Evolutionary conservation across 2,113 vertebrate genomes (phyloP).

Genomic region (Perca fluviatilis): DNA sequence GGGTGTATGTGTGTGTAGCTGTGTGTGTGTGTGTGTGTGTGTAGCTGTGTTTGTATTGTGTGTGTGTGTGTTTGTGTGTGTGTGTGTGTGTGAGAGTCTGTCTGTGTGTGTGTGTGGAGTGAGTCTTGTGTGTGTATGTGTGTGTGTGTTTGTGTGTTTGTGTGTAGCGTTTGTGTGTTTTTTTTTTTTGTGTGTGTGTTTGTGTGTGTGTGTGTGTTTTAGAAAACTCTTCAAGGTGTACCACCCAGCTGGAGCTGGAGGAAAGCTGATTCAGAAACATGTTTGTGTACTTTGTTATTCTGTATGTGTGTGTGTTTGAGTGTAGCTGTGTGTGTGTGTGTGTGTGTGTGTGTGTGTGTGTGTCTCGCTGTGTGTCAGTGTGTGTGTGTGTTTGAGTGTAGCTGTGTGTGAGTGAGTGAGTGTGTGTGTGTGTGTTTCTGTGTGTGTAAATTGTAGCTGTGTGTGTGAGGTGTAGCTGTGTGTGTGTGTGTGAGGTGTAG

Average conservation of each 20-base stretch:
- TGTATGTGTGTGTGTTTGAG: background rate
- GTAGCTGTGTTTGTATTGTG: too few species aligned
- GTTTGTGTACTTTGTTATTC: slow-evolving; percentile 26
- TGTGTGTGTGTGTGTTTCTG: background rate
- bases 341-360: background rate
- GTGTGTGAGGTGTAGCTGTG: background rate
- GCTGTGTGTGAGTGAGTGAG: slow-evolving; percentile 7
- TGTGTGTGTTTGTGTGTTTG: too few species aligned
- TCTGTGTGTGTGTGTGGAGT: background rate
- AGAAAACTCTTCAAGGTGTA: slow-evolving; percentile 6
- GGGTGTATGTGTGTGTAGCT: too few species aligned
- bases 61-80: too few species aligned
- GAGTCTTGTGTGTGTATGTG: too few species aligned
- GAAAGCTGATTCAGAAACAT: background rate
- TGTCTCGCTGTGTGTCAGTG: background rate
- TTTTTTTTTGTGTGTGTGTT: too few species aligned
- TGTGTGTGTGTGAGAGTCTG: slow-evolving; percentile 5
- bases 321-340: background rate
- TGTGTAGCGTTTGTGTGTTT: too few species aligned
- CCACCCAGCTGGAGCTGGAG: background rate
- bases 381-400: too few species aligned
- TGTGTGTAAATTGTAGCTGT: background rate
- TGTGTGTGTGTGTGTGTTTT: slow-evolving; percentile 14
- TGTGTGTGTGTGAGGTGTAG: background rate
- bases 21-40: too few species aligned